Conservation (phyloP, 2,888 invertebrate species). For the Apodemia mormo region DNA sequence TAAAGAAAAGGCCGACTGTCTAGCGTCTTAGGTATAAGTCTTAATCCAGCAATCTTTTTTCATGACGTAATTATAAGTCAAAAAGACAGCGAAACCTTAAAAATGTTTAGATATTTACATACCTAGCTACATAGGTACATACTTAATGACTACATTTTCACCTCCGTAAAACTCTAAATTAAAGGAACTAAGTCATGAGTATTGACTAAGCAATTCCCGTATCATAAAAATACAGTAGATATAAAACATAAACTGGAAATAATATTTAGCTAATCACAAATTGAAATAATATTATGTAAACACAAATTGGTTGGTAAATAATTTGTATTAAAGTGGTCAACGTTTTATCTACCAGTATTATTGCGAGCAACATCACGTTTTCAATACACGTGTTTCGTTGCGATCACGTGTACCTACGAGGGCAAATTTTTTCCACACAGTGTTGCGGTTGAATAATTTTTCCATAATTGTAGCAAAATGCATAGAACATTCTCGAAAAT, state of each 20-base stretch:
- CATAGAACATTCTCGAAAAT: conserved; percentile 1
- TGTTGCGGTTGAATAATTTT: background rate
- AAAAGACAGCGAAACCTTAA: too few species aligned
- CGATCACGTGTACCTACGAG: conserved; percentile 47
- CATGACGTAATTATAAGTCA: too few species aligned
- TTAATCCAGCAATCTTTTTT: too few species aligned
- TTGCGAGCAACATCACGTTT: conserved; percentile 50
- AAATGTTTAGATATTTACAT: too few species aligned
- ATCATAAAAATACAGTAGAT: background rate
- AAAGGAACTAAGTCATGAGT: too few species aligned
- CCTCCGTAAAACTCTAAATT: too few species aligned
- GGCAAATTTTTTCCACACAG: conserved; percentile 3
- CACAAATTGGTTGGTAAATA: background rate
- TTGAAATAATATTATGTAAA: background rate
- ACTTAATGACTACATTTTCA: too few species aligned
- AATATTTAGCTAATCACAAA: too few species aligned
- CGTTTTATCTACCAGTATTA: background rate
- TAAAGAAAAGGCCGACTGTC: too few species aligned
- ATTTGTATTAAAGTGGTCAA: background rate
- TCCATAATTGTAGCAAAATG: background rate
- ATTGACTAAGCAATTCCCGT: too few species aligned
- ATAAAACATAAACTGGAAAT: background rate
- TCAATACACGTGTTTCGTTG: conserved; percentile 51
- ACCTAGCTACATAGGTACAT: too few species aligned
- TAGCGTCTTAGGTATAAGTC: too few species aligned